Base-by-base conservation (phyloP, 2,797 vertebrate species). In the Hemitrygon akajei region DNA sequence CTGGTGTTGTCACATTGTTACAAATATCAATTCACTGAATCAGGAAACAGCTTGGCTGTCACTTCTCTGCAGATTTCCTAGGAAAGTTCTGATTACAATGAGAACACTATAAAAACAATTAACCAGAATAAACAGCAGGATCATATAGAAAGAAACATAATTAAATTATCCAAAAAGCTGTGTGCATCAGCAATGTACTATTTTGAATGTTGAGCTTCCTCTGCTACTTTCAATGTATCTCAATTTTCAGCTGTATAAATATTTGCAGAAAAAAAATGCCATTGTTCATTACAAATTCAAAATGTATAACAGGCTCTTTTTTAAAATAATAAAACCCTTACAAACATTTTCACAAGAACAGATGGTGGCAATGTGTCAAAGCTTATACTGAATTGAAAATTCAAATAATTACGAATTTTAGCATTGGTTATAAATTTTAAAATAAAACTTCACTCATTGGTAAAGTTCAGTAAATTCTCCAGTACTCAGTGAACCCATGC, bases 21-120 rank as follows among this genome's bases (percentile, higher is more conserved):
- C 47, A 93, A 93, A 76, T 93, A 56, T 58, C 91, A 93, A 76
- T 76, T 93, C 86, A 89, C 56, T 93, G 22, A 76, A 93, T 93
- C 91, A 93, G 91, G 91, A 93, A 93, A 93, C 91, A 93, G 91
- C 91, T 93, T 93, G 91, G 91, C 71, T 93, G 73, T 76, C 91
- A 93, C 91, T 56, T 93, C 40, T 58, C 27, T 56, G 73, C 91
- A 73, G 69, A 40, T 93, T 93, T 93, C 73, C 69, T 58, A 58
- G 71, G 91, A 93, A 93, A 76, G 69, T 76, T 93, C 73, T 76
- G 91, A 76, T 93, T 93, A 93, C 91, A 93, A 56, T 93, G 30
- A 93, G 22, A 56, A 58, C 91, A 93, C 71, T 76, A 76, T 56
- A 75, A 93, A 47, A 93, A 75, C 91, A 75, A 93, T 75, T n/a